A percentile compares a stretch with the other conserved stretches of the same genome.
These are phyloP conservation scores for Cotesia chilonis DNA, from an alignment of 1,140 invertebrate genomes.

Conservation along the genomic window DNA sequence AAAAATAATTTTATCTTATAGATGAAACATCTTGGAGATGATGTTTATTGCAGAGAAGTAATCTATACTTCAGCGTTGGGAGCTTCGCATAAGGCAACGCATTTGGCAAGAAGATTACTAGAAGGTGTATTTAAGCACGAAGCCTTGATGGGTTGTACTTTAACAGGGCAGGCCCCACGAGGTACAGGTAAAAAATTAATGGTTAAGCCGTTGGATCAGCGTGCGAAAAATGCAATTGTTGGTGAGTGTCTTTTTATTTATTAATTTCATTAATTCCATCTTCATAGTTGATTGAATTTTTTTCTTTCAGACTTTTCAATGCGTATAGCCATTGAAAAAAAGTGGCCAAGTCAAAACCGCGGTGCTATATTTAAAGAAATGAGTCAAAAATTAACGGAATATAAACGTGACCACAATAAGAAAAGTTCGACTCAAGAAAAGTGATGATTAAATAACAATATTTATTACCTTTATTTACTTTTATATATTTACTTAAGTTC, in stretches of 20 bases:
- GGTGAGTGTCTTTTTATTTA: slow-evolving; percentile 5
- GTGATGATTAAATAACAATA: not conserved
- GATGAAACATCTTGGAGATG: not conserved
- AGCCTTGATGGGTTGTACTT: not conserved
- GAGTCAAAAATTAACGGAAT: too few relatives aligned
- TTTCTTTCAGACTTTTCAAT: too few relatives aligned
- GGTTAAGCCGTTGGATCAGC: not conserved
- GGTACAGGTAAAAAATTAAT: not conserved
- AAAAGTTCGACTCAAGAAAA: not conserved
- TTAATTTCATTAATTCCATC: not conserved
- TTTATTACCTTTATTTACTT: too few relatives aligned
- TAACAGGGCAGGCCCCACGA: not conserved
- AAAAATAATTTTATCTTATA: slow-evolving; percentile 4
- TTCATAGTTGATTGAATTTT: not conserved
- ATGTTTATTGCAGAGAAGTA: not conserved
- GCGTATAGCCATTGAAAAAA: too few relatives aligned
- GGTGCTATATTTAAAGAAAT: too few relatives aligned
- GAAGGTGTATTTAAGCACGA: slow-evolving; percentile 6
- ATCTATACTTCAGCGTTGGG: slow-evolving; percentile 1
- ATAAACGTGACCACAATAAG: too few relatives aligned
- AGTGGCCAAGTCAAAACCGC: too few relatives aligned
- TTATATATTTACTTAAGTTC: too few relatives aligned
- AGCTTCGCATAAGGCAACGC: not conserved
- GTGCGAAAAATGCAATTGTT: slow-evolving; percentile 3
- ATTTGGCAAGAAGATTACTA: not conserved